These are phyloP conservation scores for Girardinus metallicus DNA, from an alignment of 2,797 vertebrate genomes.

Conservation along the genomic window DNA sequence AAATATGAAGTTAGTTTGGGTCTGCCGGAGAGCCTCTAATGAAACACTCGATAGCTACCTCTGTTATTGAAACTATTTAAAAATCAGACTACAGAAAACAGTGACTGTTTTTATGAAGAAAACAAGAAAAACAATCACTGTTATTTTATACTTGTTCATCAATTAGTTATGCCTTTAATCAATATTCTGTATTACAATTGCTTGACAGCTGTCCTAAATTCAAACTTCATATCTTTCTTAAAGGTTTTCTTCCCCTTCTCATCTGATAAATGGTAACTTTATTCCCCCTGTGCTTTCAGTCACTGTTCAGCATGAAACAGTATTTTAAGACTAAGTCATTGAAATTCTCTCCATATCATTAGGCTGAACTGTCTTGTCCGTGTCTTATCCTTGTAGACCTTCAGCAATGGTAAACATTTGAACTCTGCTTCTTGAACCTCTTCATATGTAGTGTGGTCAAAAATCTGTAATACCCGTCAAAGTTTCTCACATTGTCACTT, in stretches of 20 bases:
- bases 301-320: slow-evolving; percentile 37
- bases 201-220: slow-evolving; percentile 43
- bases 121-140: too few relatives aligned
- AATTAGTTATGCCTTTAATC: background rate
- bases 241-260: slow-evolving; percentile 37
- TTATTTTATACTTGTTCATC: too few relatives aligned
- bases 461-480: background rate
- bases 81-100: background rate
- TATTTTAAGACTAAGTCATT: background rate
- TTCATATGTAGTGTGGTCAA: background rate
- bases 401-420: background rate
- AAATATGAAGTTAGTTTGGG: slow-evolving; percentile 10
- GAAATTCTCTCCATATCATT: background rate
- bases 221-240: slow-evolving; percentile 45
- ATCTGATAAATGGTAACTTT: slow-evolving; percentile 39
- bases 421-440: background rate
- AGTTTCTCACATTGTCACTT: background rate
- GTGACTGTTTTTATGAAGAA: too few relatives aligned
- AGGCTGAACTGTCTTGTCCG: background rate
- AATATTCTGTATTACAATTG: background rate
- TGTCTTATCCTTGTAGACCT: background rate
- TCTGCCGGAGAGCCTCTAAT: slow-evolving; percentile 3
- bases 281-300: slow-evolving; percentile 14
- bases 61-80: background rate
- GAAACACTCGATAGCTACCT: background rate